Conservation (phyloP, 2,888 invertebrate species). For the Odontocerum albicorne region DNA sequence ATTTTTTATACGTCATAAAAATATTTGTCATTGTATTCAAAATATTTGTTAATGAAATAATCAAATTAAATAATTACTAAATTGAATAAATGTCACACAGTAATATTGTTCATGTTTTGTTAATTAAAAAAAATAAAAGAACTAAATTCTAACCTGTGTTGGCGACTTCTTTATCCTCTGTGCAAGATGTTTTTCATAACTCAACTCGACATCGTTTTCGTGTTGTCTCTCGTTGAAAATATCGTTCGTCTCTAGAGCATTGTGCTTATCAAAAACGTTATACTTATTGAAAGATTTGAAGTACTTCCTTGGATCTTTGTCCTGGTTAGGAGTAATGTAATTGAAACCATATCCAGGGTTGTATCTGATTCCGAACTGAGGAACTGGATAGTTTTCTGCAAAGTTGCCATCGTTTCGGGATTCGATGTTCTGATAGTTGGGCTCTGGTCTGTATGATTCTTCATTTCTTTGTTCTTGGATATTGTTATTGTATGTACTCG, state of each 20-base stretch:
- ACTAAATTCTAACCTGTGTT: conserved; percentile 22
- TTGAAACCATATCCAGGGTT: conserved; percentile 32
- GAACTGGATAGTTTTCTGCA: conserved; percentile 16
- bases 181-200: conserved; percentile 28
- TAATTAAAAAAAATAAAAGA: background rate
- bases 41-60: too few relatives aligned
- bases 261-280: conserved; percentile 23
- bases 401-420: conserved; percentile 7
- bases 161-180: conserved; percentile 34
- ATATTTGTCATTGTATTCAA: too few relatives aligned
- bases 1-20: too few relatives aligned
- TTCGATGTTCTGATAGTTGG: conserved; percentile 17
- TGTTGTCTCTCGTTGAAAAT: conserved; percentile 23
- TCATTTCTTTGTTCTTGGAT: conserved; percentile 34
- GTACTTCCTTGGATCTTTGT: conserved; percentile 32
- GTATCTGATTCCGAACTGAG: conserved; percentile 29
- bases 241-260: conserved; percentile 29
- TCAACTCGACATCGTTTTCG: conserved; percentile 29
- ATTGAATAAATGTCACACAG: too few relatives aligned
- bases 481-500: conserved; percentile 41
- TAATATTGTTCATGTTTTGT: too few relatives aligned
- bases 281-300: conserved; percentile 23
- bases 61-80: too few relatives aligned
- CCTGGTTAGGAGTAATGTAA: conserved; percentile 31
- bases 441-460: conserved; percentile 8